phyloP scores from a whole-genome alignment of 2,888 invertebrate genomes.

The Athetis lepigone region DNA sequence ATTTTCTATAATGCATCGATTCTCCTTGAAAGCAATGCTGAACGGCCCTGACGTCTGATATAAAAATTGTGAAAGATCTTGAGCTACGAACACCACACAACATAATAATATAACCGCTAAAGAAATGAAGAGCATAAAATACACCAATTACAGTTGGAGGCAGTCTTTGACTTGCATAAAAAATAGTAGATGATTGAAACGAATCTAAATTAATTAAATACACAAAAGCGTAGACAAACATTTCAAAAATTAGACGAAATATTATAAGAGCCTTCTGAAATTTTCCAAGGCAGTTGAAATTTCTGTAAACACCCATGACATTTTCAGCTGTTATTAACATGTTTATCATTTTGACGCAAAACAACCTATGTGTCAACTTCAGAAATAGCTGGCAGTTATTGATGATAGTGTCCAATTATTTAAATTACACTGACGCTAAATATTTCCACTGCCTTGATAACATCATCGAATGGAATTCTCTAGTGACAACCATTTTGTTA shows the following conservation, averaged over 20 bases:
- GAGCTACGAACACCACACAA: slow-evolving; percentile 3
- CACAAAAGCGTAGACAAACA: background rate
- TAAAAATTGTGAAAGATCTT: slow-evolving; percentile 5
- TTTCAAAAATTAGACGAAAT: slow-evolving; percentile 17
- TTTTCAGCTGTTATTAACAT: slow-evolving; percentile 24
- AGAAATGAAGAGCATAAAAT: slow-evolving; percentile 11
- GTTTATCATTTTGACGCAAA: slow-evolving; percentile 18
- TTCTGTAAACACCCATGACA: slow-evolving; percentile 21
- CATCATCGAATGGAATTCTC: slow-evolving; percentile 10
- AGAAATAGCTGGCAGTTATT: slow-evolving; percentile 14
- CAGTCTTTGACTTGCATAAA: background rate
- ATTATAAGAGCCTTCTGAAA: slow-evolving; percentile 1
- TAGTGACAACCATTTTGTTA: slow-evolving; percentile 9
- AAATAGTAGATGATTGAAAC: background rate
- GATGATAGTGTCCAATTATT: slow-evolving; percentile 18
- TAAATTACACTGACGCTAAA: slow-evolving; percentile 10
- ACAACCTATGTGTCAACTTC: background rate
- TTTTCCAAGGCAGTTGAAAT: background rate
- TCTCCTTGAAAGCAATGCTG: background rate
- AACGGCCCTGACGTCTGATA: background rate
- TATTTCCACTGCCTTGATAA: slow-evolving; percentile 3
- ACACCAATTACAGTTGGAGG: background rate
- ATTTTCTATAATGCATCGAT: background rate
- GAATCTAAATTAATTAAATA: background rate
- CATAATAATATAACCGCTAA: slow-evolving; percentile 9